phyloP scores from a whole-genome alignment of 2,113 vertebrate species.

The Muntiacus reevesi region DNA sequence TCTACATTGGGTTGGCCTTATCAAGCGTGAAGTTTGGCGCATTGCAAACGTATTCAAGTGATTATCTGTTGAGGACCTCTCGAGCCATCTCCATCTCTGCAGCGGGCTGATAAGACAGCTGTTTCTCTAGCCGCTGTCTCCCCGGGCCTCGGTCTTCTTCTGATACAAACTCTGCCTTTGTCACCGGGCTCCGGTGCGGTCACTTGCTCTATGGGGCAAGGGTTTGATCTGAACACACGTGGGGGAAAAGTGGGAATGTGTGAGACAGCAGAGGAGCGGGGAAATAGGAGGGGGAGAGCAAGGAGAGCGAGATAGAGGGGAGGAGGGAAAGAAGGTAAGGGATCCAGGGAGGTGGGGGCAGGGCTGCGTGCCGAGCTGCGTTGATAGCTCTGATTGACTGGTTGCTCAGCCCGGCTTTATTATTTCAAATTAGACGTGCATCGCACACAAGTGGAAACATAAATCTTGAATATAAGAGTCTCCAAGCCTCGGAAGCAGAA shows the following conservation, averaged over 20 bases:
- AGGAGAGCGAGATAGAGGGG: neutral
- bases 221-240: conserved; percentile 78
- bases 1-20: conserved; percentile 78
- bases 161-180: conserved; percentile 82
- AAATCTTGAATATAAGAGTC: conserved; percentile 57
- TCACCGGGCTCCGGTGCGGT: conserved; percentile 76
- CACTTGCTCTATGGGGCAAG: conserved; percentile 77
- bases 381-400: conserved; percentile 70
- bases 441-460: conserved; percentile 72
- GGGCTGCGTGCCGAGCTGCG: neutral
- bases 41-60: conserved; percentile 84
- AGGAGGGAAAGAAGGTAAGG: conserved; percentile 3
- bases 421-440: conserved; percentile 75
- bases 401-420: conserved; percentile 63
- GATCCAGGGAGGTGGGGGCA: conserved; percentile 53
- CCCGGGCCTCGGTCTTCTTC: conserved; percentile 75
- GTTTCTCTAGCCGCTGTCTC: conserved; percentile 82
- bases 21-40: conserved; percentile 84
- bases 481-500: conserved; percentile 46
- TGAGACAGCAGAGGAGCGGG: neutral
- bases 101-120: conserved; percentile 86
- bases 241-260: neutral
- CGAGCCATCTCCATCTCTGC: conserved; percentile 85
- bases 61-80: conserved; percentile 87
- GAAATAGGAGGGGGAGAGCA: neutral